Evolutionary conservation across 2,888 invertebrate species (phyloP).

Genomic region (Orgyia antiqua): DNA sequence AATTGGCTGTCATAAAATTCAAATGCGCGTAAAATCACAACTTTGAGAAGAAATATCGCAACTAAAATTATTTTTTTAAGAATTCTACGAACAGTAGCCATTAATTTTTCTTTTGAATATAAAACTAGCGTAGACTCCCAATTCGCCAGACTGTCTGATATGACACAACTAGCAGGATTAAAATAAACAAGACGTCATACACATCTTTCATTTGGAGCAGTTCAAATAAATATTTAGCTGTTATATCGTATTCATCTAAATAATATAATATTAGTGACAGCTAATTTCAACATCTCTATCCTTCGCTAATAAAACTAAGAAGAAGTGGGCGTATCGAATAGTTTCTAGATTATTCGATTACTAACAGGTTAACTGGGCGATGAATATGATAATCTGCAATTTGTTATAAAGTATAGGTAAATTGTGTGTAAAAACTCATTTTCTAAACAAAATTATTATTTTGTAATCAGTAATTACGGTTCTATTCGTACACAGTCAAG

Average conservation of each 20-base stretch:
- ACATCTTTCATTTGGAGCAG: slow-evolving; percentile 15
- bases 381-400: too few species aligned
- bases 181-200: slow-evolving; percentile 42
- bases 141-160: slow-evolving; percentile 43
- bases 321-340: slow-evolving; percentile 2
- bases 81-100: slow-evolving; percentile 4
- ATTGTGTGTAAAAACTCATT: too few species aligned
- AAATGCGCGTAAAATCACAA: too few species aligned
- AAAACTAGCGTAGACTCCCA: slow-evolving; percentile 25
- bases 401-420: too few species aligned
- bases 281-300: slow-evolving; percentile 11
- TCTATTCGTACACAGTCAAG: too few species aligned
- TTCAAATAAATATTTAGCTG: slow-evolving; percentile 14
- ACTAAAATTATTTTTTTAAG: slow-evolving; percentile 9
- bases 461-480: too few species aligned
- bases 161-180: slow-evolving; percentile 22
- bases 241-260: slow-evolving; percentile 15
- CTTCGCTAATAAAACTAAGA: neutral
- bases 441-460: too few species aligned
- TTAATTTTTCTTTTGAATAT: slow-evolving; percentile 19
- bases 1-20: neutral
- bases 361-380: too few species aligned
- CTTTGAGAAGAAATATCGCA: slow-evolving; percentile 7
- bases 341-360: too few species aligned
- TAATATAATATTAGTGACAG: slow-evolving; percentile 20